Evolutionary conservation across 2,797 vertebrate species (phyloP).

Genomic region (Intellagama lesueurii): DNA sequence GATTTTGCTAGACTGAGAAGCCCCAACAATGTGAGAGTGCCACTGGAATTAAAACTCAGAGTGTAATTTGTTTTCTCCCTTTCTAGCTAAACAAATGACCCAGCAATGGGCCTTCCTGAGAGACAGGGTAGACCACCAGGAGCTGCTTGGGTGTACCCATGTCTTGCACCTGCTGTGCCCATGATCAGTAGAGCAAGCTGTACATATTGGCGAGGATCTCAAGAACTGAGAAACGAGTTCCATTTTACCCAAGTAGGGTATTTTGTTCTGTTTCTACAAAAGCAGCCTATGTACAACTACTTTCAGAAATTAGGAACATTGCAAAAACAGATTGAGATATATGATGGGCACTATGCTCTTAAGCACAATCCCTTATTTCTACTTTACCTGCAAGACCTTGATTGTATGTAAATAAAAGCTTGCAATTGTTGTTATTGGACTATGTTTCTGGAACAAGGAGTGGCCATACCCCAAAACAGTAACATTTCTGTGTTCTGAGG

Average conservation of each 20-base stretch:
- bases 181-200: background rate
- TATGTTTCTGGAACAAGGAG: too few relatives aligned
- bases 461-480: too few relatives aligned
- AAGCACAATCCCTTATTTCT: background rate
- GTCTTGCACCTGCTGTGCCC: background rate
- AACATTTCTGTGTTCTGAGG: too few relatives aligned
- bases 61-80: background rate
- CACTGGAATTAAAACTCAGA: slow-evolving; percentile 36
- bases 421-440: too few relatives aligned
- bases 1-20: slow-evolving; percentile 46
- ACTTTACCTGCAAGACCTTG: background rate
- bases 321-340: background rate
- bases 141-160: background rate
- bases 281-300: background rate
- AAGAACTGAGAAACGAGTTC: background rate
- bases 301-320: background rate
- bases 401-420: too few relatives aligned
- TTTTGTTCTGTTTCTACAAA: background rate
- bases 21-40: background rate
- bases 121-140: background rate
- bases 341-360: background rate
- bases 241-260: background rate
- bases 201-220: background rate
- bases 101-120: background rate
- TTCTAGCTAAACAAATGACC: background rate